Evolutionary conservation across 2,113 vertebrate genomes (phyloP).

Genomic region (Spea multiplicata): DNA sequence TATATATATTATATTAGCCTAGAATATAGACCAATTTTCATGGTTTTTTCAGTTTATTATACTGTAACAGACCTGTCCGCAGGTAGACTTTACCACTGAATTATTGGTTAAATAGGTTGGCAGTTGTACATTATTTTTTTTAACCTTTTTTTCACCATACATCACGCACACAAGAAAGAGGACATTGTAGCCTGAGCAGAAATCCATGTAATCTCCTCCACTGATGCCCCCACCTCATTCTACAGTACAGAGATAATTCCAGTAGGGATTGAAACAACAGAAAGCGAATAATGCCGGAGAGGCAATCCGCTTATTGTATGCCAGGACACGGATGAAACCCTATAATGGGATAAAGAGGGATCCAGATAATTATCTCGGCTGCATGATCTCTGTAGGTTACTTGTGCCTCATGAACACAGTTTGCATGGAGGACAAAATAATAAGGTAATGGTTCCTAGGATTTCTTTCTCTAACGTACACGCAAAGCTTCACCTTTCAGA

Average conservation of each 20-base stretch:
- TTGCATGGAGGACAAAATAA: slow-evolving; percentile 41
- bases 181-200: slow-evolving; percentile 49
- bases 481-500: not conserved
- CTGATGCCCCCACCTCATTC: slow-evolving; percentile 13
- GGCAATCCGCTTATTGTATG: slow-evolving; percentile 66
- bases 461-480: slow-evolving; percentile 13
- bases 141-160: slow-evolving; percentile 18
- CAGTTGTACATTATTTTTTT: too few species aligned
- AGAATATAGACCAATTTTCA: too few species aligned
- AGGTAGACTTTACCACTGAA: too few species aligned
- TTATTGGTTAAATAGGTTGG: too few species aligned
- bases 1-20: too few species aligned
- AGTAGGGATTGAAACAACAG: slow-evolving; percentile 58
- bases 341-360: slow-evolving; percentile 70
- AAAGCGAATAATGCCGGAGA: slow-evolving; percentile 64
- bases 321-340: slow-evolving; percentile 65
- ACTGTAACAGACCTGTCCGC: too few species aligned
- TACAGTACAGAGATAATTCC: slow-evolving; percentile 61
- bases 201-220: slow-evolving; percentile 56
- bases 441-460: slow-evolving; percentile 48
- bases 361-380: slow-evolving; percentile 68
- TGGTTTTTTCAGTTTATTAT: too few species aligned
- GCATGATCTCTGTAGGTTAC: slow-evolving; percentile 54
- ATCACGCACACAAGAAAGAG: slow-evolving; percentile 50
- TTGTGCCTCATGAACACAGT: slow-evolving; percentile 49